A percentile compares a stretch with the other conserved stretches of the same genome.
Evolutionary conservation across 1,140 invertebrate species (phyloP).

Genomic region (Heliconius hewitsoni): DNA sequence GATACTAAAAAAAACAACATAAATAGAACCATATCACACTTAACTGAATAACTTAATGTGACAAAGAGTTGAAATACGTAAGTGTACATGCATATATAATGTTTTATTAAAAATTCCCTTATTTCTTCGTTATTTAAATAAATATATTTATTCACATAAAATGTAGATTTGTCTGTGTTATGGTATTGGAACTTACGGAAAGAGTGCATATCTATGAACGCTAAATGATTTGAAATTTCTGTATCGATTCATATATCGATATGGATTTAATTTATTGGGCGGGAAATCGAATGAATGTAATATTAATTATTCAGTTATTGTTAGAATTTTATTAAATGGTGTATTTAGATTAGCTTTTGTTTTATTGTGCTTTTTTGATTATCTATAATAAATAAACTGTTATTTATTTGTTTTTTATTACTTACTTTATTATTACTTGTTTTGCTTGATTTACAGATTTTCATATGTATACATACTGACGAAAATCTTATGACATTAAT

Average conservation of each 20-base stretch:
- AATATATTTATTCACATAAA: conserved; percentile 1
- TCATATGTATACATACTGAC: too few species aligned
- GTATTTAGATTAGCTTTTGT: conserved; percentile 33
- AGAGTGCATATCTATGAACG: neutral
- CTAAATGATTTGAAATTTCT: neutral
- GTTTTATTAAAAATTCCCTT: neutral
- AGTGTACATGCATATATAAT: neutral
- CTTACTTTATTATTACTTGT: neutral
- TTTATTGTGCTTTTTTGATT: conserved; percentile 17
- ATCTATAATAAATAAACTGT: conserved; percentile 23
- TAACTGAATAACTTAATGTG: neutral
- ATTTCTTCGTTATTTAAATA: neutral
- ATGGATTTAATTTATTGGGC: neutral
- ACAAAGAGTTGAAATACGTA: neutral
- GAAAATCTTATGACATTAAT: too few species aligned
- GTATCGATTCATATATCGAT: conserved; percentile 2
- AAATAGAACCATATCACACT: neutral
- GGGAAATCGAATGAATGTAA: conserved; percentile 10
- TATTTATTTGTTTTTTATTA: conserved; percentile 15
- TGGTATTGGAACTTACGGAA: neutral
- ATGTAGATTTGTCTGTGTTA: conserved; percentile 2
- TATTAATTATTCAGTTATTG: conserved; percentile 19
- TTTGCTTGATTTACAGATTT: too few species aligned
- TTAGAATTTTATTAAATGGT: conserved; percentile 28
- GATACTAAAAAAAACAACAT: neutral